Evolutionary conservation across 35 echinoderm and acorn worm genomes (phyloP).

Genomic region (Lytechinus pictus): DNA sequence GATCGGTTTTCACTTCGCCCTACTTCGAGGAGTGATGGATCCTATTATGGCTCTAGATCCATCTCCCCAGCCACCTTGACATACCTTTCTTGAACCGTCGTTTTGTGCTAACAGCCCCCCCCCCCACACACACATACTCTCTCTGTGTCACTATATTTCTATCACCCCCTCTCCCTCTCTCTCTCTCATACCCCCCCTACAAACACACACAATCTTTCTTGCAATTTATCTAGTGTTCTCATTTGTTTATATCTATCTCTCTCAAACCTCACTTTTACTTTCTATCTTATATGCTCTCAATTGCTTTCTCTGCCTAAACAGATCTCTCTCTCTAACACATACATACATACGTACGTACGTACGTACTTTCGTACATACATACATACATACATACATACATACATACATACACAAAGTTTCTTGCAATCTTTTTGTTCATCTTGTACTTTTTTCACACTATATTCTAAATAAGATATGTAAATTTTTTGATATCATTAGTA

Average conservation of each 20-base stretch:
- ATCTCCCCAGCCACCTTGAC: not conserved
- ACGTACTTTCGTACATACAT: no score
- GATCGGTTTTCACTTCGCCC: slow-evolving; percentile 9
- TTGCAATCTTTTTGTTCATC: not conserved
- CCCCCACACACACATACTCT: not conserved
- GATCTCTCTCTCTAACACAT: not conserved
- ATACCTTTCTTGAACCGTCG: not conserved
- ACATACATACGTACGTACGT: no score
- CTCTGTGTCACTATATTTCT: not conserved
- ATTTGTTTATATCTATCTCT: not conserved
- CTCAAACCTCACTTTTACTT: not conserved
- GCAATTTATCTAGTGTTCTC: not conserved
- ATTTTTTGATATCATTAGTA: not conserved
- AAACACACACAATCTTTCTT: no score
- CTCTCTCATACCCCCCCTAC: no score
- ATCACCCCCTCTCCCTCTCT: not conserved
- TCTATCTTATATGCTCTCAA: not conserved
- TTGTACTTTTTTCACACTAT: not conserved
- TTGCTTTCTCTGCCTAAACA: not conserved
- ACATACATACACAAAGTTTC: not conserved
- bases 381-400: no score
- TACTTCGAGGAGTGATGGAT: not conserved
- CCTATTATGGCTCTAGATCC: not conserved
- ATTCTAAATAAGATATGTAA: not conserved
- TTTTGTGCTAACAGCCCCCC: no score